A percentile compares a stretch with the other conserved stretches of the same genome.
Conservation (phyloP, 2,888 invertebrate species). For the Orgyia antiqua region DNA sequence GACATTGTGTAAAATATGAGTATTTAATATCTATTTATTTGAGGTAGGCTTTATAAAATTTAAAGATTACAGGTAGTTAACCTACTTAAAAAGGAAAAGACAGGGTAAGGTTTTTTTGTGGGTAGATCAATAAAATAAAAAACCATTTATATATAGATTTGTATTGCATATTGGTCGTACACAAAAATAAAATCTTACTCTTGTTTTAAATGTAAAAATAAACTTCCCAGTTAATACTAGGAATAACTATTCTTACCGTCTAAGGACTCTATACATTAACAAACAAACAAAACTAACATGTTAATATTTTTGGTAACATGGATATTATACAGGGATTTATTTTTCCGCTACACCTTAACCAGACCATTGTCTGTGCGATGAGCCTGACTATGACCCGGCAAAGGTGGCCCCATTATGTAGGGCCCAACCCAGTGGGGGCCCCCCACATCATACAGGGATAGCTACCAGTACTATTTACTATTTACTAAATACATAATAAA, state of each 20-base stretch:
- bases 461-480: conserved; percentile 38
- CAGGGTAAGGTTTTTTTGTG: no score
- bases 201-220: conserved; percentile 72
- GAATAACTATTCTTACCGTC: conserved; percentile 72
- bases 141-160: conserved; percentile 49
- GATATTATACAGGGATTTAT: conserved; percentile 51
- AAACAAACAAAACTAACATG: conserved; percentile 56
- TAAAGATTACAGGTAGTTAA: no score
- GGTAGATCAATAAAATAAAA: not conserved
- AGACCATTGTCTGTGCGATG: no score
- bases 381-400: no score
- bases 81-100: no score
- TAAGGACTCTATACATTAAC: conserved; percentile 61
- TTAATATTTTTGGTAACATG: conserved; percentile 70
- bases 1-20: no score
- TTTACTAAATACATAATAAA: conserved; percentile 19
- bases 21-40: no score
- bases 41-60: no score
- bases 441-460: conserved; percentile 51
- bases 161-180: conserved; percentile 75
- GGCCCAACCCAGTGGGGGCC: no score
- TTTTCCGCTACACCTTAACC: no score
- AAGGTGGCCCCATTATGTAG: no score
- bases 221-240: conserved; percentile 60
- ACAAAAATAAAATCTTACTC: conserved; percentile 71